A percentile compares a stretch with the other conserved stretches of the same genome.
These are phyloP conservation scores for Subacronicta megacephala DNA, from an alignment of 2,888 invertebrate genomes.

Conservation along the genomic window DNA sequence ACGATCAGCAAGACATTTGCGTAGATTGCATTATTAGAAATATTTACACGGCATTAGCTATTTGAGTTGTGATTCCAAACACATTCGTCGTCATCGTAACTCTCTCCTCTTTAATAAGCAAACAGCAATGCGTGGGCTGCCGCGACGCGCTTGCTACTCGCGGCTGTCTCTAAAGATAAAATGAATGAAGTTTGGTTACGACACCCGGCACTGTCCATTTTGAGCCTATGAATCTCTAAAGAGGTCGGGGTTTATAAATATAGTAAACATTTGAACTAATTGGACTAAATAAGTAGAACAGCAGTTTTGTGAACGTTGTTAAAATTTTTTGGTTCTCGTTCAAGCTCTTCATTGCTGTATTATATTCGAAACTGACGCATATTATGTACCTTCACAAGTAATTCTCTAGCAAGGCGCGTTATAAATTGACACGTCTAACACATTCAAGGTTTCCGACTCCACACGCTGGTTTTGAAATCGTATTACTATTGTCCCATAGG, in stretches of 20 bases:
- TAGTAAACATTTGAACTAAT: background rate
- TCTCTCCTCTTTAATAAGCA: slow-evolving; percentile 82
- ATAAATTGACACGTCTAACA: too few species aligned
- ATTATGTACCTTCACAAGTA: too few species aligned
- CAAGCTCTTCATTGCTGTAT: too few species aligned
- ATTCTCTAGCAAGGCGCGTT: too few species aligned
- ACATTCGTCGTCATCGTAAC: slow-evolving; percentile 61
- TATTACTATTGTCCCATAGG: too few species aligned
- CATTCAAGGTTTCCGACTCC: too few species aligned
- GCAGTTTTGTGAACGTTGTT: background rate
- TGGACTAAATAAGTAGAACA: background rate
- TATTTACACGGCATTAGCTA: slow-evolving; percentile 26
- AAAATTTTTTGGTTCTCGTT: too few species aligned
- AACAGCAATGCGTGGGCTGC: slow-evolving; percentile 61
- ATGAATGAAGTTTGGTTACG: slow-evolving; percentile 49
- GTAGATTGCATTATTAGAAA: slow-evolving; percentile 2
- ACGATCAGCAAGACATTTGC: too few species aligned
- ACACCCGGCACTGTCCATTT: slow-evolving; percentile 7
- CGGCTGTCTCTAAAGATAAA: slow-evolving; percentile 36
- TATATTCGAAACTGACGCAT: too few species aligned
- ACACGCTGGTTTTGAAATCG: too few species aligned
- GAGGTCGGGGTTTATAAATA: slow-evolving; percentile 37
- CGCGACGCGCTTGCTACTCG: slow-evolving; percentile 24
- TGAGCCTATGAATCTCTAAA: slow-evolving; percentile 35
- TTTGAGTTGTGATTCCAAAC: slow-evolving; percentile 55